Evolutionary conservation across 2,888 invertebrate genomes (phyloP), one percentile per base, ranked within the genome.

Genomic region (Abrostola tripartita): DNA sequence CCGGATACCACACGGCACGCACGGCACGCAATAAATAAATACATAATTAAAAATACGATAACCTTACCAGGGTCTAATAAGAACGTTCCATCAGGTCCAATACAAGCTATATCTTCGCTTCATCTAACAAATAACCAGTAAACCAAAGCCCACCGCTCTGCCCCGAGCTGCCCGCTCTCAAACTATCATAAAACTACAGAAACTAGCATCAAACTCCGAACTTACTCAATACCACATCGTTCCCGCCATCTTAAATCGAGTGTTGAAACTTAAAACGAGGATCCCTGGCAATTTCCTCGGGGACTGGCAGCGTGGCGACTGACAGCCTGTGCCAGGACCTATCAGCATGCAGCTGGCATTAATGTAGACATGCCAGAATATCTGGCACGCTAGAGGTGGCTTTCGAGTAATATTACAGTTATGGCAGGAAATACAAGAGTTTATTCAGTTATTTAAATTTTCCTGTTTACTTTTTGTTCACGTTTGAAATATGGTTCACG

Each of bases 321-420:
- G 72, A 54, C 72, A 72, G 47, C 65, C 49, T 61, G 8, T 61
- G 57, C 60, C 55, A 61, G 52, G 54, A 42, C 51, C 53, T 54
- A 69, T 69, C 59, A 57, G 42, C 56, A 64, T 56, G 24, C 44
- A 14, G 68, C n/a, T 63, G 57, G 44, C 64, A 61, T 71, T 60
- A 70, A 68, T 76, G 44, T 49, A 11, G 50, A 14, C 41, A 40
- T 55, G 58, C 52, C 58, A 64, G 50, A 76, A 55, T 73, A 66
- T 37, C 12, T 37, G 56, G 38, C 38, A 54, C 58, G 47, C 14
- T 37, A 10, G 12, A 6, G 41, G 52, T 65, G 72, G 60, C 56
- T 51, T 54, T 37, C 51, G 4, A 24, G 4, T 24, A 24, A 24
- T 24, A 24, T 24, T 24, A 24, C 24, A 1, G 4, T 24, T 24